Evolutionary conservation across 2,888 invertebrate genomes (phyloP).

Genomic region (Pasiphila rectangulata): DNA sequence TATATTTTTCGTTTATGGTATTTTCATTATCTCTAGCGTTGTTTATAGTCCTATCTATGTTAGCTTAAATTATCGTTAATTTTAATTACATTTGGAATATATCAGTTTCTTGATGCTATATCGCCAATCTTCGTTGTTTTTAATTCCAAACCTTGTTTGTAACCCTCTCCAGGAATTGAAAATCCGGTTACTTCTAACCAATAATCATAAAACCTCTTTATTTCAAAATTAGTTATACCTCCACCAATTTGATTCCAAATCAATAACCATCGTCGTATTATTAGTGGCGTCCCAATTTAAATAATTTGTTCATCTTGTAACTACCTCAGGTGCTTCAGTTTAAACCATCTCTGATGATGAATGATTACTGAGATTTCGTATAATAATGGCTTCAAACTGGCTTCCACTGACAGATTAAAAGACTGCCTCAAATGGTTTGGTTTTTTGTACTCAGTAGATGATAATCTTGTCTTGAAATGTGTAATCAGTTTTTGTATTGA

Average conservation of each 20-base stretch:
- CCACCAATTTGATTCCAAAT: constrained; percentile 33
- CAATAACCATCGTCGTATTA: constrained; percentile 40
- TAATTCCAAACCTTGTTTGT: neutral
- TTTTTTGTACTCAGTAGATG: constrained; percentile 35
- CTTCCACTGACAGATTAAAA: constrained; percentile 59
- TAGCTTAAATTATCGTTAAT: too few relatives aligned
- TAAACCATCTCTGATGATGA: constrained; percentile 71
- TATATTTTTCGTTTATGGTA: neutral
- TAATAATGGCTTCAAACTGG: constrained; percentile 65
- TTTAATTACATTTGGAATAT: too few relatives aligned
- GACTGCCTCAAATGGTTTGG: constrained; percentile 33
- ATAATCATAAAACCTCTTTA: constrained; percentile 30
- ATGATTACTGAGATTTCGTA: constrained; percentile 75
- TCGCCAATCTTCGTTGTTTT: neutral
- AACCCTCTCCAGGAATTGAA: neutral
- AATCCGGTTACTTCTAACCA: constrained; percentile 15
- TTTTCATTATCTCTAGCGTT: neutral
- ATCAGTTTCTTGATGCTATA: neutral
- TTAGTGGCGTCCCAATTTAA: constrained; percentile 48
- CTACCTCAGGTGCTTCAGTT: constrained; percentile 61
- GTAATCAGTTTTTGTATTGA: constrained; percentile 50
- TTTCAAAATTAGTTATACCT: constrained; percentile 29
- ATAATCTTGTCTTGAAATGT: constrained; percentile 60
- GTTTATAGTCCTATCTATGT: too few relatives aligned
- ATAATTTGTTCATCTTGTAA: constrained; percentile 46